Evolutionary conservation across 2,113 vertebrate genomes (phyloP).

Genomic region (Turdus rufiventris): DNA sequence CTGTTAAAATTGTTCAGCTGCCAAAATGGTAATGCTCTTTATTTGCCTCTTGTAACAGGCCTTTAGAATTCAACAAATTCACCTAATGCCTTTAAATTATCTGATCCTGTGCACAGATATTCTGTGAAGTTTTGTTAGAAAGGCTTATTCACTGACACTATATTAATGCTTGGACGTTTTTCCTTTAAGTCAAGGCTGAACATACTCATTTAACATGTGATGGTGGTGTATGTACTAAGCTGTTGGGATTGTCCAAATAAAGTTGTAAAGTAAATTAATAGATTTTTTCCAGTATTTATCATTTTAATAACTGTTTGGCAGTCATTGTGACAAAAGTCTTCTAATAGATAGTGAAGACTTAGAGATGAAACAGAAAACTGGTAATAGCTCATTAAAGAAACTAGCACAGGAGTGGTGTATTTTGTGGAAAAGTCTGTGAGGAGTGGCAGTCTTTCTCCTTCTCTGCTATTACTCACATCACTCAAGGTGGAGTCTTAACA

Average conservation of each 20-base stretch:
- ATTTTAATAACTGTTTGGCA: fast-evolving
- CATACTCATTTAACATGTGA: not conserved
- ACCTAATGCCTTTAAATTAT: not conserved
- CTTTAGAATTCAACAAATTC: not conserved
- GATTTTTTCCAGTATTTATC: not conserved
- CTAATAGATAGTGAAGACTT: not conserved
- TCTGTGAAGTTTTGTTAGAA: not conserved
- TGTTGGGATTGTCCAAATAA: not conserved
- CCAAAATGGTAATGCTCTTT: not conserved
- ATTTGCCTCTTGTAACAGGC: not conserved
- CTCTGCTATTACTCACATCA: not conserved
- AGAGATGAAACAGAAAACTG: not conserved
- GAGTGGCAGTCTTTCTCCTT: not conserved
- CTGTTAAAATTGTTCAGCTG: not conserved
- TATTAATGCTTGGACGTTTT: not conserved
- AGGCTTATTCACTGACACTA: not conserved
- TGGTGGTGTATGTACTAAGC: not conserved
- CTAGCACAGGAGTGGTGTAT: fast-evolving
- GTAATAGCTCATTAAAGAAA: not conserved
- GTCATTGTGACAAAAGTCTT: not conserved
- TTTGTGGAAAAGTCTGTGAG: not conserved
- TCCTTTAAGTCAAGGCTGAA: not conserved
- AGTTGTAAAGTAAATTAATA: not conserved
- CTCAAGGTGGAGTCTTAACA: not conserved
- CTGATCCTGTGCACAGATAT: not conserved